Base-by-base conservation (phyloP, 2,797 vertebrate genomes). In the Myripristis murdjan region DNA sequence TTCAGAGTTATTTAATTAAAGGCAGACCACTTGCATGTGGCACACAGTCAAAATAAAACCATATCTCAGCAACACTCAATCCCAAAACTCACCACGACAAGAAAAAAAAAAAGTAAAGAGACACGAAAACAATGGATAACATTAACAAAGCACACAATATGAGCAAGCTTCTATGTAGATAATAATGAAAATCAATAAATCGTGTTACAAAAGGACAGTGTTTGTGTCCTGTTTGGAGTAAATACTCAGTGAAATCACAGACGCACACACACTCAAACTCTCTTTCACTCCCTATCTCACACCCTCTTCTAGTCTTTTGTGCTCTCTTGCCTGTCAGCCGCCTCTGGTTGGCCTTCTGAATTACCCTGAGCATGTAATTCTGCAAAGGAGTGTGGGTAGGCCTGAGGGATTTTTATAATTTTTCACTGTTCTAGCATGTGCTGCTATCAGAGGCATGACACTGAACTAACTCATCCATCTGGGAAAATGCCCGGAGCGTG, bases 191-290 rank as follows among this genome's bases (percentile, higher is more conserved):
- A 81, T 54, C 58, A 70, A 79, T 43, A 64, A 85, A 81, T 85
- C 54, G 59, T 24, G 47, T 46, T 58, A 35, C 51, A 56, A 68
- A 12, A 68, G 62, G 49, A 69, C 68, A 64, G 53, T 20, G 7
- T 81, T 75, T 59, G 33, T 74, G 77, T 80, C 64, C 69, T 58
- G 53, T 52, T 70, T 71, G 56, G 75, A 59, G 85, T 85, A 87
- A 90, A 89, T 91, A 85, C 77, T 85, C 82, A 67, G 54, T 88
- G 78, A 88, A 91, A 87, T 90, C 85, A 86, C 77, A 89, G 78
- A 89, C 72, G 63, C 85, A 75, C 80, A 79, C 82, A 78, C 77
- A 70, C 71, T 68, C 58, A 54, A 28, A 74, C 18, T 49, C 49
- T 72, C 71, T 75, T 55, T 22, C 52, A 81, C 59, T 49, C 64